Evolutionary conservation across 2,888 invertebrate genomes (phyloP), one percentile per base, ranked within the genome.

Genomic region (Malacosoma neustria): DNA sequence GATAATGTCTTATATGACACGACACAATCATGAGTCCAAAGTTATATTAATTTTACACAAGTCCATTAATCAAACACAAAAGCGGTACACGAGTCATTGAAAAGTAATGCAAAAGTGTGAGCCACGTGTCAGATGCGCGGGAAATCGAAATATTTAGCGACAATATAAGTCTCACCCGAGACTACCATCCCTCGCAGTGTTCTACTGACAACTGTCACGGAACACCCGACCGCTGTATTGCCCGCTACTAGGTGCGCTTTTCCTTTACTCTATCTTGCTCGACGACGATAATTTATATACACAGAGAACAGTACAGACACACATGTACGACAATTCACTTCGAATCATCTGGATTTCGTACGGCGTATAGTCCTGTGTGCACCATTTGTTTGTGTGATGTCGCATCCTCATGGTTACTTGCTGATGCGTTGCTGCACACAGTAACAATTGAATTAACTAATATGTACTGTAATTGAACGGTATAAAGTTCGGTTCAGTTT

Each of bases 211-310:
- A 73, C 70, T 71, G 74, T 69, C 76, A 68, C 67, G 49, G 61
- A 47, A 47, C 58, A 55, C 63, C 67, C 61, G 62, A 51, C 65
- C 69, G 65, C 64, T 72, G 70, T 69, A 76, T 72, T 58, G 61
- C 70, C 57, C 71, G 72, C 69, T 66, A 73, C 73, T 72, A 72
- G 60, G 47, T 54, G 46, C 68, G 74, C 63, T 74, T 73, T 79
- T 75, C 75, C 79, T 72, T 72, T 72, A 59, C 72, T 70, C 73
- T 72, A 73, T 76, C 74, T 76, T 72, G 67, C 75, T 75, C 71
- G n/a, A n/a, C 60, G 68, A 68, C 75, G 69, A 72, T 72, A 74
- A 71, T 72, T 57, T 72, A 72, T 65, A 72, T 66, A 70, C 61
- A 72, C 61, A 72, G 51, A 66, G 54, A 65, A 54, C 51, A 59